These are phyloP conservation scores for Periophthalmus magnuspinnatus DNA, from an alignment of 2,797 vertebrate genomes.

Conservation along the genomic window DNA sequence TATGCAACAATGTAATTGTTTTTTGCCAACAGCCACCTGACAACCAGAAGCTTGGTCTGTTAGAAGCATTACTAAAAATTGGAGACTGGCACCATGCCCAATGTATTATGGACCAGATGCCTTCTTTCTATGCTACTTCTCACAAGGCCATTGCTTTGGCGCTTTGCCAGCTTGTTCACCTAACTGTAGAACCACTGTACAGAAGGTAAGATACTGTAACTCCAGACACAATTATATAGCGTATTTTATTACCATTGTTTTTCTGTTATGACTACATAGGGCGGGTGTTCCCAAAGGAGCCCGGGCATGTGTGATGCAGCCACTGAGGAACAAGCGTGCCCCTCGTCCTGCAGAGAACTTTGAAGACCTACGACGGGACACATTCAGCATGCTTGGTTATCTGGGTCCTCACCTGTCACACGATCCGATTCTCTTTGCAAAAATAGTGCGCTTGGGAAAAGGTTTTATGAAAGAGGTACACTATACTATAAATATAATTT, in stretches of 20 bases:
- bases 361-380: constrained; percentile 89
- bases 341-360: constrained; percentile 89
- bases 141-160: constrained; percentile 94
- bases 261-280: constrained; percentile 62
- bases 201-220: constrained; percentile 80
- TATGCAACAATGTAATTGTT: constrained; percentile 6
- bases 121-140: constrained; percentile 91
- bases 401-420: constrained; percentile 96
- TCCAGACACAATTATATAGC: neutral
- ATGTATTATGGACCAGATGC: constrained; percentile 98
- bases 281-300: constrained; percentile 94
- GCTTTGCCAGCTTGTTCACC: constrained; percentile 92
- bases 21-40: constrained; percentile 84
- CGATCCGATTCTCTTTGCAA: constrained; percentile 94
- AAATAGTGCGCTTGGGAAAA: constrained; percentile 94
- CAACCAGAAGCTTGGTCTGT: constrained; percentile 95
- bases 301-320: constrained; percentile 80
- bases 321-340: constrained; percentile 85
- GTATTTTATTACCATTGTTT: neutral
- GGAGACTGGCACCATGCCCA: constrained; percentile 98
- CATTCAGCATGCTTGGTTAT: constrained; percentile 95
- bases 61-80: constrained; percentile 93
- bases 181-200: constrained; percentile 94
- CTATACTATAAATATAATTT: neutral
- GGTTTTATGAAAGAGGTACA: constrained; percentile 97